These are phyloP conservation scores for Ophion obscuratus DNA, from an alignment of 2,888 invertebrate species.

Conservation along the genomic window DNA sequence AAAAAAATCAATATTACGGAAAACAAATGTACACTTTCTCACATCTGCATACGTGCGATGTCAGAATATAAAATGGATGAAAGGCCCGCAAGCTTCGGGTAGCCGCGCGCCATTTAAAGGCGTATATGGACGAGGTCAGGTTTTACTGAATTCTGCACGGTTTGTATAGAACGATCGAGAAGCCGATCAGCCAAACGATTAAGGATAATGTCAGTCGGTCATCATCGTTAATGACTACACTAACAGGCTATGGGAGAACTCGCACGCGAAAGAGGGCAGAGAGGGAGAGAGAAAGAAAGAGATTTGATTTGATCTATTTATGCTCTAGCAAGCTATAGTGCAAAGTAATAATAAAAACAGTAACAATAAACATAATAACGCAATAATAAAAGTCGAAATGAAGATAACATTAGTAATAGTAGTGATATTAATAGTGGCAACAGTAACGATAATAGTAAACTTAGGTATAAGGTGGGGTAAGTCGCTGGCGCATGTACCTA, in stretches of 20 bases:
- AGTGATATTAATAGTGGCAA: no score
- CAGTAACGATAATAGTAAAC: no score
- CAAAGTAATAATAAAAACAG: no score
- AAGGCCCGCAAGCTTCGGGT: conserved; percentile 11
- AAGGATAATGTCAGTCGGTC: conserved; percentile 82
- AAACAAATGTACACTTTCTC: background rate
- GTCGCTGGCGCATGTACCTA: no score
- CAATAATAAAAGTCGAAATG: no score
- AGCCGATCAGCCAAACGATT: conserved; percentile 73
- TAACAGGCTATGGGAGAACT: conserved; percentile 53
- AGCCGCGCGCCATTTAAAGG: conserved; percentile 29
- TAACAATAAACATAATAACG: no score
- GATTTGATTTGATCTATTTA: conserved; percentile 16
- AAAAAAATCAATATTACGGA: background rate
- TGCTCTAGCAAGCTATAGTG: no score
- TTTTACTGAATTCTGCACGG: conserved; percentile 68
- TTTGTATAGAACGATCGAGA: conserved; percentile 47
- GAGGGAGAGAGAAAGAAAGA: conserved; percentile 14
- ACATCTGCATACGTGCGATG: background rate
- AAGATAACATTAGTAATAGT: no score
- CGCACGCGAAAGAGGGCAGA: conserved; percentile 15
- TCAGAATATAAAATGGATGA: conserved; percentile 13
- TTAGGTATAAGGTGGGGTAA: no score
- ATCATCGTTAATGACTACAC: conserved; percentile 78
- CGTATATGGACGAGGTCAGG: conserved; percentile 74